Evolutionary conservation across 2,113 vertebrate genomes (phyloP).

Genomic region (Mesembrinibis cayennensis): DNA sequence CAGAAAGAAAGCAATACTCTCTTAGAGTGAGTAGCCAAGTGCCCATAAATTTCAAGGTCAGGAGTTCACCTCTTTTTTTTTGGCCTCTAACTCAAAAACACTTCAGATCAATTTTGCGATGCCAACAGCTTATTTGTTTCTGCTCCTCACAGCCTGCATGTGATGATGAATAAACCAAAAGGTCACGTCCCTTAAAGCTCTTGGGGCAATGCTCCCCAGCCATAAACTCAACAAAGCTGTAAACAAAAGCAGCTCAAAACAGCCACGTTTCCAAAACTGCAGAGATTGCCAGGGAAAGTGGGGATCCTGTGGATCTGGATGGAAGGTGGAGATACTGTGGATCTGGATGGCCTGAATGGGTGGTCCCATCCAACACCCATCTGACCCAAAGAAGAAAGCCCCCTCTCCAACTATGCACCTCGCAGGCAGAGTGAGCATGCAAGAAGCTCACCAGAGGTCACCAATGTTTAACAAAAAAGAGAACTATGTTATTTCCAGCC

Average conservation of each 20-base stretch:
- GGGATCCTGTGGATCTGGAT: neutral
- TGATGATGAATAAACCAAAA: neutral
- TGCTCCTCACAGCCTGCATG: neutral
- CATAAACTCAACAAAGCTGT: neutral
- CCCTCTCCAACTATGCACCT: neutral
- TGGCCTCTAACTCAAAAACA: neutral
- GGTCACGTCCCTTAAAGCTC: neutral
- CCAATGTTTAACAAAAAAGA: neutral
- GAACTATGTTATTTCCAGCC: neutral
- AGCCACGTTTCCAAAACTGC: neutral
- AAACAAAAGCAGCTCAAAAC: neutral
- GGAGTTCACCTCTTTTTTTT: neutral
- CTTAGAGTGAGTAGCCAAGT: neutral
- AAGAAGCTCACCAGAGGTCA: neutral
- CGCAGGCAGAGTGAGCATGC: accelerated
- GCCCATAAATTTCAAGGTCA: neutral
- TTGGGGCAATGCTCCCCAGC: neutral
- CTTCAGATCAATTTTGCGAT: neutral
- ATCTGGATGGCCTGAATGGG: neutral
- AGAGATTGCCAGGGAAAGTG: neutral
- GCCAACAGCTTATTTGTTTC: neutral
- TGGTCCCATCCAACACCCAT: neutral
- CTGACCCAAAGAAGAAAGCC: neutral
- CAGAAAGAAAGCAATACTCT: neutral
- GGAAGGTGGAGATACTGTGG: neutral